Conservation (phyloP, 2,888 invertebrate species). For the Idaea aversata region DNA sequence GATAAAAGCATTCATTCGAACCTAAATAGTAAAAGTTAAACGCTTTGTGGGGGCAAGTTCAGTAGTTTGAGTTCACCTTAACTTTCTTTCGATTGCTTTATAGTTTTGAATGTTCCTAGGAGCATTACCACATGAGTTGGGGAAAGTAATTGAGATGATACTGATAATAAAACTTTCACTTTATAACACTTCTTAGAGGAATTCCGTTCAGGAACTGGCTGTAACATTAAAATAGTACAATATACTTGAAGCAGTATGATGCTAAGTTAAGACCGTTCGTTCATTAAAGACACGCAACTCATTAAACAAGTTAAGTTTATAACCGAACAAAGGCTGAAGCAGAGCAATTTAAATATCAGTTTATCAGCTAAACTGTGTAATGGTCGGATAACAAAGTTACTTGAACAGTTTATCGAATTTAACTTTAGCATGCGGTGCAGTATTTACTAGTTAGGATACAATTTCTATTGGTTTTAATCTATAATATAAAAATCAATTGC, state of each 20-base stretch:
- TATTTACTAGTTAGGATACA: too few relatives aligned
- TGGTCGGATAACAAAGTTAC: not conserved
- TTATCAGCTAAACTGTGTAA: constrained; percentile 13
- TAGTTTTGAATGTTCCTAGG: constrained; percentile 33
- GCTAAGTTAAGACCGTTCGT: constrained; percentile 3
- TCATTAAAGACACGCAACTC: constrained; percentile 16
- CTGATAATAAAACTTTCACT: not conserved
- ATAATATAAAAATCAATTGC: too few relatives aligned
- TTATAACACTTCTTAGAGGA: not conserved
- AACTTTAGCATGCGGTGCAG: not conserved
- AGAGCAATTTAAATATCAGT: constrained; percentile 24
- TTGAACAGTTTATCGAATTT: not conserved
- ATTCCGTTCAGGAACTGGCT: not conserved
- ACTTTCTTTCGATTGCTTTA: constrained; percentile 48
- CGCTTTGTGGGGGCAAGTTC: constrained; percentile 34
- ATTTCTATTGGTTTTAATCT: too few relatives aligned
- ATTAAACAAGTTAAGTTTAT: constrained; percentile 23
- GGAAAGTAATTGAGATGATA: not conserved
- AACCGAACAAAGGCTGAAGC: constrained; percentile 23
- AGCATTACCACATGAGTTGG: constrained; percentile 25
- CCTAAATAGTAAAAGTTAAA: constrained; percentile 37
- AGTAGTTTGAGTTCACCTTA: constrained; percentile 33
- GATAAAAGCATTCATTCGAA: constrained; percentile 24
- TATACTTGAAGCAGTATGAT: constrained; percentile 7
- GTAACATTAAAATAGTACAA: not conserved